Percentiles rank a stretch among this genome's conserved stretches.
Evolutionary conservation across 2,888 invertebrate genomes (phyloP).

Genomic region (Troides helena): DNA sequence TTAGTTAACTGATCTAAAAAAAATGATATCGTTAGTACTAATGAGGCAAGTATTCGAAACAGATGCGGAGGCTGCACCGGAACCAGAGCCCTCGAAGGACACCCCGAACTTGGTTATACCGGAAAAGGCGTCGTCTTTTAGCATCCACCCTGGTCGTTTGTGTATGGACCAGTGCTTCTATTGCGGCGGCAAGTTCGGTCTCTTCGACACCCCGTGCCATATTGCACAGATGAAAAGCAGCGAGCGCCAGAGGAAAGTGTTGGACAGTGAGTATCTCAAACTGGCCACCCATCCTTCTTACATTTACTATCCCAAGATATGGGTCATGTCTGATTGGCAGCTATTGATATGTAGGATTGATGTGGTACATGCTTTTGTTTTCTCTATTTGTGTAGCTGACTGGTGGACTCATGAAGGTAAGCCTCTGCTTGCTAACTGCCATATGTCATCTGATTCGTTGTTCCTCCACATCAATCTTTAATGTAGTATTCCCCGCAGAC

Average conservation of each 20-base stretch:
- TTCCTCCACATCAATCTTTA: no score
- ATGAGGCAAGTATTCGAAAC: neutral
- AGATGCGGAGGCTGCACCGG: constrained; percentile 63
- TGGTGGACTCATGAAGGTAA: constrained; percentile 24
- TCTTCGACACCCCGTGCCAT: constrained; percentile 92
- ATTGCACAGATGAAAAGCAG: constrained; percentile 91
- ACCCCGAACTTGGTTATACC: constrained; percentile 88
- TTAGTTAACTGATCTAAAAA: no score
- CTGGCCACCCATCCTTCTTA: neutral
- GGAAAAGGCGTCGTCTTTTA: constrained; percentile 92
- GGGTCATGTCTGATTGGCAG: no score
- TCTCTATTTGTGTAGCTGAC: constrained; percentile 25
- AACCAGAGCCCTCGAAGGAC: constrained; percentile 67
- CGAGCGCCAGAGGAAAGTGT: constrained; percentile 89
- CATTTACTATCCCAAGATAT: no score
- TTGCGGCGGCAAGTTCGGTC: constrained; percentile 92
- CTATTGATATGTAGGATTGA: no score
- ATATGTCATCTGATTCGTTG: no score
- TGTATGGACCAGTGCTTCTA: constrained; percentile 93
- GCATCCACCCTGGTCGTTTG: constrained; percentile 89
- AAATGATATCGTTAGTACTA: no score
- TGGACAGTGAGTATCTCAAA: constrained; percentile 81
- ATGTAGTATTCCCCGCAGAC: no score
- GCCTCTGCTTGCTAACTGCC: neutral
- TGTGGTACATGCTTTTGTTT: constrained; percentile 9